Evolutionary conservation across 2,888 invertebrate species (phyloP).

Genomic region (Cacoxenus indagator): DNA sequence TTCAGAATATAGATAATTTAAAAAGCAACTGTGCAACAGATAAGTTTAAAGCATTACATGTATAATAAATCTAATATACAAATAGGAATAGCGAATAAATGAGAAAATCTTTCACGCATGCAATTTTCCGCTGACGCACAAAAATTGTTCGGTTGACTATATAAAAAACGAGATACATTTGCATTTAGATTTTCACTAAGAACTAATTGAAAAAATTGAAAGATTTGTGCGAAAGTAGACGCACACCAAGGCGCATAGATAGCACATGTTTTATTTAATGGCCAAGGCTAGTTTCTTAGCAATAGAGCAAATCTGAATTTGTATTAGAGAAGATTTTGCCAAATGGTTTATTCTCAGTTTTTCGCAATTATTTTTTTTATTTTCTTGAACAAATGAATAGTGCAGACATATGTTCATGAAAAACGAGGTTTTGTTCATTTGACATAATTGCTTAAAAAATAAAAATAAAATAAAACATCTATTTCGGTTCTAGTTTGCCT

Average conservation of each 20-base stretch:
- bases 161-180: constrained; percentile 15
- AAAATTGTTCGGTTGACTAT: background rate
- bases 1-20: too few relatives aligned
- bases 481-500: background rate
- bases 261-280: constrained; percentile 2
- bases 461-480: background rate
- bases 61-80: constrained; percentile 5
- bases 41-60: background rate
- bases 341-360: background rate
- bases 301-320: background rate
- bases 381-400: background rate
- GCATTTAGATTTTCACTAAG: background rate
- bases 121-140: constrained; percentile 64
- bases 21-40: background rate
- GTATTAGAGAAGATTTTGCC: background rate
- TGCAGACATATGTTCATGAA: constrained; percentile 22
- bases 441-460: constrained; percentile 8
- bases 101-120: constrained; percentile 17
- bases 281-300: constrained; percentile 14
- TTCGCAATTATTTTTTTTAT: background rate
- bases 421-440: background rate
- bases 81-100: background rate
- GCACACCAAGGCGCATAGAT: background rate
- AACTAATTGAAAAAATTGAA: constrained; percentile 22
- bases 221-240: constrained; percentile 1